These are phyloP conservation scores for Nylanderia fulva DNA, from an alignment of 1,140 invertebrate species.

Conservation along the genomic window DNA sequence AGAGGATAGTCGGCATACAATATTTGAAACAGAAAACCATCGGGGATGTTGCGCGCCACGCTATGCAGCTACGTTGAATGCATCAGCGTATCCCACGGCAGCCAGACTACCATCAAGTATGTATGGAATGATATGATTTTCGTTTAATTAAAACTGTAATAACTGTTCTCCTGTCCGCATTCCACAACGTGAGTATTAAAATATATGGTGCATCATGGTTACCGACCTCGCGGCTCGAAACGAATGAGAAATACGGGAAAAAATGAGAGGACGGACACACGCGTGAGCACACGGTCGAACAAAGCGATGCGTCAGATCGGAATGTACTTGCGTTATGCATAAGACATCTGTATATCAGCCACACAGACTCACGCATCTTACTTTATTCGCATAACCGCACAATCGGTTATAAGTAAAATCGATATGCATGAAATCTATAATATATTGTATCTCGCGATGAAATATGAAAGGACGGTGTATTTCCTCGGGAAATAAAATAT, in stretches of 20 bases:
- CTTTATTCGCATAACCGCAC: background rate
- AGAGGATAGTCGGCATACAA: constrained; percentile 57
- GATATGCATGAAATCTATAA: constrained; percentile 9
- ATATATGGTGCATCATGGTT: constrained; percentile 67
- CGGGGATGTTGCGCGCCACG: constrained; percentile 50
- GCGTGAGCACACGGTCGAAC: background rate
- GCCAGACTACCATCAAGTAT: constrained; percentile 72
- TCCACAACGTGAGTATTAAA: constrained; percentile 68
- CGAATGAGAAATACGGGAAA: constrained; percentile 17
- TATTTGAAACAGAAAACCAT: constrained; percentile 69
- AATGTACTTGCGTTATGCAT: background rate
- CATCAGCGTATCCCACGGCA: constrained; percentile 64
- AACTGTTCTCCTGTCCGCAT: constrained; percentile 75
- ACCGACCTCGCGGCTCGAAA: constrained; percentile 24
- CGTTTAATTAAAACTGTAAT: constrained; percentile 81
- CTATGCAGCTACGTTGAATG: constrained; percentile 61
- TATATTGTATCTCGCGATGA: constrained; percentile 9
- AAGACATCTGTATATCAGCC: background rate
- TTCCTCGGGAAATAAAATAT: constrained; percentile 46
- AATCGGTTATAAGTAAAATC: background rate
- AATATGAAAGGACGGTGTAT: constrained; percentile 36
- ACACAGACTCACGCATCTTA: background rate
- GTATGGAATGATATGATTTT: constrained; percentile 79
- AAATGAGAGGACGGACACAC: background rate
- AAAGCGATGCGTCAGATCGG: constrained; percentile 26